Conservation (phyloP, 92 coral and sea anemone species). For the Heliopora coerulea region DNA sequence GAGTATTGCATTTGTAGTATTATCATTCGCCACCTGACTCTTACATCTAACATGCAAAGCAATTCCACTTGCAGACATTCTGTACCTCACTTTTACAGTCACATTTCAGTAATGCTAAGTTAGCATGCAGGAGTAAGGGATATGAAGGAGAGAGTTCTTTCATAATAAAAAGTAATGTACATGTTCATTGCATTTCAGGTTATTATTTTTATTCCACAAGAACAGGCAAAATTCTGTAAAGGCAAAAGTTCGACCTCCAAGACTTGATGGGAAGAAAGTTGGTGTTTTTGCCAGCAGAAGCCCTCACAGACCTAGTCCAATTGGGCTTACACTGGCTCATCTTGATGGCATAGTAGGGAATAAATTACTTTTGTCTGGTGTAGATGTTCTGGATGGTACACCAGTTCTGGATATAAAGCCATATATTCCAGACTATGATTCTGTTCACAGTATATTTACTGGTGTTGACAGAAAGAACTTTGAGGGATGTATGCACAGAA, state of each 20-base stretch:
- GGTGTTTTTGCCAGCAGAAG: constrained; percentile 69
- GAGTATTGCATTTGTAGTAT: too few relatives aligned
- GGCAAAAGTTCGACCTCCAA: constrained; percentile 65
- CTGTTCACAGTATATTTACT: constrained; percentile 2
- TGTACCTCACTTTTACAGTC: too few relatives aligned
- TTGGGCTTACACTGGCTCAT: constrained; percentile 62
- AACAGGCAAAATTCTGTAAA: constrained; percentile 54
- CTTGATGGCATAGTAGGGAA: constrained; percentile 55
- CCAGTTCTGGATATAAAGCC: constrained; percentile 67
- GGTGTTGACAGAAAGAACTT: constrained; percentile 11
- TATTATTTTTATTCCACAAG: constrained; percentile 61
- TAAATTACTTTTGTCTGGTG: constrained; percentile 54
- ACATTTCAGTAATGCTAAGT: too few relatives aligned
- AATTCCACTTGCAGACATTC: too few relatives aligned
- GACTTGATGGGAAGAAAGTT: constrained; percentile 60
- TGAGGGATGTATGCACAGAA: not conserved
- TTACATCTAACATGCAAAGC: too few relatives aligned
- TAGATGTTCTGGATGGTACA: constrained; percentile 66
- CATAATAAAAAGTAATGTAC: too few relatives aligned
- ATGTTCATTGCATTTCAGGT: constrained; percentile 45
- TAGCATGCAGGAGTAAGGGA: too few relatives aligned
- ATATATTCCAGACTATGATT: constrained; percentile 61
- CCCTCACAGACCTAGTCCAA: constrained; percentile 72
- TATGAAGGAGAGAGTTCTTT: too few relatives aligned
- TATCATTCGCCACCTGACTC: too few relatives aligned